Percentiles rank a stretch among this genome's conserved stretches.
Evolutionary conservation across 2,113 vertebrate genomes (phyloP).

Genomic region (Antechinus stuartii): DNA sequence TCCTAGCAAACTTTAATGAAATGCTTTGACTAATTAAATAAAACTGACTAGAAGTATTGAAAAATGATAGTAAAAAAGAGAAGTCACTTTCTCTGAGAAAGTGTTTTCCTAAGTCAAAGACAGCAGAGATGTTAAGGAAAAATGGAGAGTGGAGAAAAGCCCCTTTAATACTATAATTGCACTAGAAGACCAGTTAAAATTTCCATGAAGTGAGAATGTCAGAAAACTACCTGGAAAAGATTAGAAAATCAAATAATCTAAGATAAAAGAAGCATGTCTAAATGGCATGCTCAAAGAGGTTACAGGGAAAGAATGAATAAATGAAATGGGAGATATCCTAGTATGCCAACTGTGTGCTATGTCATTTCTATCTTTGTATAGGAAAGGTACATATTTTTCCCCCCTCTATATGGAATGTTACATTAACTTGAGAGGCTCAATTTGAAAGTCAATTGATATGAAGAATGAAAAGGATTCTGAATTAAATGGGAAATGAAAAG

Average conservation of each 20-base stretch:
- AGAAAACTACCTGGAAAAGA: slow-evolving; percentile 20
- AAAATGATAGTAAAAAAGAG: neutral
- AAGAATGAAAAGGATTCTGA: slow-evolving; percentile 4
- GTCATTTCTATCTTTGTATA: slow-evolving; percentile 16
- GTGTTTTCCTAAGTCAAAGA: neutral
- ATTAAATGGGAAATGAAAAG: slow-evolving; percentile 17
- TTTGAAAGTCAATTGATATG: neutral
- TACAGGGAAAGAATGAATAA: slow-evolving; percentile 44
- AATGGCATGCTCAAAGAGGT: slow-evolving; percentile 21
- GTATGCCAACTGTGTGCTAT: slow-evolving; percentile 43
- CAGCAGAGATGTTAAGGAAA: neutral
- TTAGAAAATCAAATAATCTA: slow-evolving; percentile 24
- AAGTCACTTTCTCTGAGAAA: neutral
- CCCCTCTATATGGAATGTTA: slow-evolving; percentile 6
- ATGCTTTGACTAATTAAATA: neutral
- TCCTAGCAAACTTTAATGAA: slow-evolving; percentile 1
- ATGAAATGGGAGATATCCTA: neutral
- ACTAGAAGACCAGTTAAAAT: neutral
- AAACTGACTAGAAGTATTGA: neutral
- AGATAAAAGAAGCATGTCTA: slow-evolving; percentile 36
- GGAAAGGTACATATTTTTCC: neutral
- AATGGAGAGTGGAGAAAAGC: neutral
- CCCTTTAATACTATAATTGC: neutral
- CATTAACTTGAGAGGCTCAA: neutral
- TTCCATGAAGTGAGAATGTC: slow-evolving; percentile 33